Evolutionary conservation across 2,888 invertebrate genomes (phyloP), one percentile per base, ranked within the genome.

Genomic region (Fragum fragum): DNA sequence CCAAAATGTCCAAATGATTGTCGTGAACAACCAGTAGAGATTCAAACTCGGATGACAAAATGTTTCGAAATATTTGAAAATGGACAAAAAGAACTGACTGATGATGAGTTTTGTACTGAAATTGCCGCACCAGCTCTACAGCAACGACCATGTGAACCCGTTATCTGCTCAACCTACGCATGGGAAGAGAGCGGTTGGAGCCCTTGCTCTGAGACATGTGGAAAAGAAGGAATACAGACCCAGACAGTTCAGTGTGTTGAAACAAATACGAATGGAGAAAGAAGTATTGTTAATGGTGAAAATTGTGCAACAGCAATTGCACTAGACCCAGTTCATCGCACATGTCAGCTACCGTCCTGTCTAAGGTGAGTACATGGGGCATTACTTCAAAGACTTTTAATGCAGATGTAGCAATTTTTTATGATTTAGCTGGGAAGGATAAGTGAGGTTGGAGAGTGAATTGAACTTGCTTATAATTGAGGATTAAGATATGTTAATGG

Each of bases 171-270:
- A 5, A 87, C 76, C 11, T 89, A 85, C 85, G 83, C 72, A 21
- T 91, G 89, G 89, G 81, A 79, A 32, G 80, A 85, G 71, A 80
- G 86, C 32, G 84, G 87, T 29, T 91, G 90, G 88, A 74, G 76
- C 7, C 81, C 77, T 18, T 91, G 91, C 77, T 82, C 87, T 29
- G 76, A 76, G 14, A 81, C 87, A 1, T 89, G 90, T 85, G 91
- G 88, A 9, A 72, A 84, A 18, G 29, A 76, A 21, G 89, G 89
- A 11, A 28, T 73, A 11, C 83, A 88, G 59, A 69, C 53, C 23
- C 53, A 70, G 21, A 53, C 73, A 0, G 28, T 55, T 5, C 53
- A 73, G 23, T 85, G 83, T 74, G 55, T 83, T 26, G 61, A 70
- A 29, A 26, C 28, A 18, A 28, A 32, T 6, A 32, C 21, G 1